These are phyloP conservation scores for Pteromalus puparum DNA, from an alignment of 1,140 invertebrate genomes.

Conservation along the genomic window DNA sequence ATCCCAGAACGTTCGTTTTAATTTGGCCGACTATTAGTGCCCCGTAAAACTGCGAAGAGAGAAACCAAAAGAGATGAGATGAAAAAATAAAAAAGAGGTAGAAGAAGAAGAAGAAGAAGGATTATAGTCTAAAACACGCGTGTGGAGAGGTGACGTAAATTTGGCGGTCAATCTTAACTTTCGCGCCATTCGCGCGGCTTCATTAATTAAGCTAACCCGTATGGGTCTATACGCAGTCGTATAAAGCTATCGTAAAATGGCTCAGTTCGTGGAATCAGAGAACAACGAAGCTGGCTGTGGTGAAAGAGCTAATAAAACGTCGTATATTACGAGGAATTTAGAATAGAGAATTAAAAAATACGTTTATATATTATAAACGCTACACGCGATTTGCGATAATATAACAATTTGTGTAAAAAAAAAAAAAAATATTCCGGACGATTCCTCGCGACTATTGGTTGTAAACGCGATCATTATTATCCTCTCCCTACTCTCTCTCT, in stretches of 20 bases:
- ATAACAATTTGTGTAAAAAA: not conserved
- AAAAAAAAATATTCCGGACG: too few relatives aligned
- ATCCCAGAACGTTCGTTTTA: slow-evolving; percentile 35
- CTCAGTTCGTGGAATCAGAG: slow-evolving; percentile 58
- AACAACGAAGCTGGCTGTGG: slow-evolving; percentile 9
- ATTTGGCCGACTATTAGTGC: slow-evolving; percentile 43
- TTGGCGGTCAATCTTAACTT: slow-evolving; percentile 47
- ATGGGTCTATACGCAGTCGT: slow-evolving; percentile 32
- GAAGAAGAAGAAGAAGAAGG: not conserved
- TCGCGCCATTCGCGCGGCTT: slow-evolving; percentile 49
- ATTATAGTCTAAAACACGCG: slow-evolving; percentile 14
- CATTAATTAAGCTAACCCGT: slow-evolving; percentile 56
- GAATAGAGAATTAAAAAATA: not conserved
- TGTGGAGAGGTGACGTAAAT: slow-evolving; percentile 43
- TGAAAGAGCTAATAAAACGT: slow-evolving; percentile 35
- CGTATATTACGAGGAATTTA: not conserved
- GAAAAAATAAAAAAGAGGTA: not conserved
- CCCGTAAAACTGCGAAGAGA: slow-evolving; percentile 19
- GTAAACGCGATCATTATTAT: slow-evolving; percentile 34
- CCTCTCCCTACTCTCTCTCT: too few relatives aligned
- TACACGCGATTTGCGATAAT: not conserved
- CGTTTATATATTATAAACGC: not conserved
- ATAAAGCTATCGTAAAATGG: slow-evolving; percentile 58
- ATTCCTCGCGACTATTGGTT: not conserved
- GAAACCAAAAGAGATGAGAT: not conserved